phyloP scores from a whole-genome alignment of 1,140 invertebrate species.

The Chrysomallon squamiferum region DNA sequence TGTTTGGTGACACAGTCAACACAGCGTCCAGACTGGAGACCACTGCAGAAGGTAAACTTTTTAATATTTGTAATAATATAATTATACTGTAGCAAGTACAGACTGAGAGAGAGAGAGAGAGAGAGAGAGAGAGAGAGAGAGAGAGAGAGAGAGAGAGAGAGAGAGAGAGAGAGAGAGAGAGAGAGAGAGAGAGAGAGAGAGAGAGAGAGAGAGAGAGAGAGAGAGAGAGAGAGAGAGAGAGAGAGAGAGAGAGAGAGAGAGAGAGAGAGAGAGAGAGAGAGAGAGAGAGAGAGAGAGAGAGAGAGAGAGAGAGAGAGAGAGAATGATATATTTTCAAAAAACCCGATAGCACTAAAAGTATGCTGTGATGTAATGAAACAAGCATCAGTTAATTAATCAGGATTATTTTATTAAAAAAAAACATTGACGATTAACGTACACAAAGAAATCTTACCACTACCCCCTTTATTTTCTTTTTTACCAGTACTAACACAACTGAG shows the following conservation, averaged over 20 bases:
- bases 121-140: too few species aligned
- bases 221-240: slow-evolving; percentile 6
- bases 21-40: neutral
- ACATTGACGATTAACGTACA: too few species aligned
- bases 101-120: too few species aligned
- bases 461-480: too few species aligned
- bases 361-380: neutral
- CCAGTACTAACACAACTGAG: too few species aligned
- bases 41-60: neutral
- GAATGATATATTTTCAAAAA: neutral
- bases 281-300: slow-evolving; percentile 6
- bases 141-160: neutral
- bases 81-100: too few species aligned
- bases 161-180: too few species aligned
- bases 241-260: slow-evolving; percentile 4
- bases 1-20: slow-evolving; percentile 1
- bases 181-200: neutral
- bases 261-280: neutral
- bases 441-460: too few species aligned
- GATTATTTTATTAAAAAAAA: neutral
- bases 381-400: neutral
- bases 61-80: neutral
- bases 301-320: neutral
- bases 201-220: slow-evolving; percentile 4
- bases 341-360: neutral